Conservation (phyloP, 2,113 vertebrate species). For the Alectura lathami region DNA sequence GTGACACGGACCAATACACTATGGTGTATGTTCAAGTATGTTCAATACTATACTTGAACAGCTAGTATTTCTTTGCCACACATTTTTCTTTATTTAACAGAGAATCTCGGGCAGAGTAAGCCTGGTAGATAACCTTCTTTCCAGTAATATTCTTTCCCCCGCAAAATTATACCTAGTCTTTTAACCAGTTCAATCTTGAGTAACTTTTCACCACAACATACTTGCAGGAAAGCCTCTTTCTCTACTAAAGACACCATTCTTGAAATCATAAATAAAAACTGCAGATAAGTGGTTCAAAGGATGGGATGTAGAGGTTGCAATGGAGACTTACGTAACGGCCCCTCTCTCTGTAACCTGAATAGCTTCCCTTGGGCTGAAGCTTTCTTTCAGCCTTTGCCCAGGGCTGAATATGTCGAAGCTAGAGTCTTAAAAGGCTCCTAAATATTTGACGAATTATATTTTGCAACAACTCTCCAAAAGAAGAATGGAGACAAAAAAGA, state of each 20-base stretch:
- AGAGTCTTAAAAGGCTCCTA: background rate
- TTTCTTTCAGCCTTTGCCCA: background rate
- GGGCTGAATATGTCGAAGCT: background rate
- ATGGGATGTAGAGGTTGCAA: background rate
- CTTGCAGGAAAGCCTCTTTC: background rate
- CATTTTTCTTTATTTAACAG: background rate
- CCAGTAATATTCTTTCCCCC: background rate
- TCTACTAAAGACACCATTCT: background rate
- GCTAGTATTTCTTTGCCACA: background rate
- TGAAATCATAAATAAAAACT: background rate
- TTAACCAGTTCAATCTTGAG: background rate
- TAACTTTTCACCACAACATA: background rate
- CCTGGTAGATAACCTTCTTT: background rate
- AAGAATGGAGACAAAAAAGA: background rate
- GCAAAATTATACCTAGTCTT: background rate
- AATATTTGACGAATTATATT: background rate
- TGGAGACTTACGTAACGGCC: background rate
- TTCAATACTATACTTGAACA: background rate
- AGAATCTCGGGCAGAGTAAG: background rate
- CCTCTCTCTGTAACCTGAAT: background rate
- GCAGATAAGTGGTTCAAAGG: background rate
- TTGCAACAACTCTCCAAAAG: background rate
- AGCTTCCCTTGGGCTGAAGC: background rate
- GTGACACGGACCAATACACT: slow-evolving; percentile 23
- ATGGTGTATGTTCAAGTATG: too few relatives aligned